Evolutionary conservation across 2,888 invertebrate species (phyloP), one percentile per base, ranked within the genome.

Genomic region (Pseudococcus longispinus): DNA sequence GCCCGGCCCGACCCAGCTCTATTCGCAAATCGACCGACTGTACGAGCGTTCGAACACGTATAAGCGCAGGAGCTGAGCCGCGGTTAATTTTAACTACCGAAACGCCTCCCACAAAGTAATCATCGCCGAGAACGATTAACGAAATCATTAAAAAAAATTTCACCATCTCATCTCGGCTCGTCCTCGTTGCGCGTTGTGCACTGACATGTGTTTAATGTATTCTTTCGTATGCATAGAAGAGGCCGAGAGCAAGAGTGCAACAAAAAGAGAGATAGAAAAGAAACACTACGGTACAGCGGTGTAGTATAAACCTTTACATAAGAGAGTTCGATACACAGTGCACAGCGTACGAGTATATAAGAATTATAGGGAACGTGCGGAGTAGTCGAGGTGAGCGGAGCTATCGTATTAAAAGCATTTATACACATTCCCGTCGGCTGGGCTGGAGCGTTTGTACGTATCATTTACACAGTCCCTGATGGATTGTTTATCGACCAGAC

Each of bases 401-500:
- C 9, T 46, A 55, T 20, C 20, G 60, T 60, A 60, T 60, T 60
- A 60, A 60, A 60, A 60, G 60, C 60, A 60, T 60, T 60, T 60
- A 60, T 60, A 23, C 23, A 60, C 60, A 60, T 60, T 9, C 1
- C 0, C 23, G 23, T 9, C n/a, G 60, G 60, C 60, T 23, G 51
- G 15, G 55, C 23, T 60, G 60, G 60, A 23, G 60, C 23, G 23
- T 60, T 60, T 60, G 23, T 60, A 60, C 42, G 77, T 80, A 80
- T 80, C 77, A 80, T 80, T 80, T 80, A 80, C 77, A 42, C 77
- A 37, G 32, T 80, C 42, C 77, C 77, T 20, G 77, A 80, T 80
- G 77, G 77, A 80, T 80, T 80, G 77, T 80, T 80, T 80, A 80
- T 80, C 77, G 77, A 80, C 77, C 77, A 42, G 77, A 80, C 77